Conservation (phyloP, 2,888 invertebrate genomes). For the Tetramorium bicarinatum region DNA sequence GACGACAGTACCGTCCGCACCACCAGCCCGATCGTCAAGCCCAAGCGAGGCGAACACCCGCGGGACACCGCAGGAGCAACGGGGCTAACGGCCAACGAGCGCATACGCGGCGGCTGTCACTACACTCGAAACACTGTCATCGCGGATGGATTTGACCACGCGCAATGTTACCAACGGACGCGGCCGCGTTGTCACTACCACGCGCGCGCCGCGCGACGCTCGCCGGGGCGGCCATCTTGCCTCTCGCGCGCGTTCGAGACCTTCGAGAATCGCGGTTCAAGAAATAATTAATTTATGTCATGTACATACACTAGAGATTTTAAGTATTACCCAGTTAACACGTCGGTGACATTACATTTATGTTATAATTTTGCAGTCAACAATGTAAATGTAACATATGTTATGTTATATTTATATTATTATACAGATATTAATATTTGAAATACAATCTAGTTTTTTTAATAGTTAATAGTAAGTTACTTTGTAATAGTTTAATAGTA, state of each 20-base stretch:
- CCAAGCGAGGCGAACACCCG: not conserved
- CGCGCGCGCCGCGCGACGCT: not conserved
- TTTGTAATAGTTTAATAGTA: too few relatives aligned
- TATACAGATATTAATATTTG: too few relatives aligned
- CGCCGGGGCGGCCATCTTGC: not conserved
- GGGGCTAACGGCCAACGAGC: constrained; percentile 37
- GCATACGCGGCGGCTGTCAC: constrained; percentile 72
- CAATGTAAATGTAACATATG: too few relatives aligned
- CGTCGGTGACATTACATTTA: too few relatives aligned
- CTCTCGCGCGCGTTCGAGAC: not conserved
- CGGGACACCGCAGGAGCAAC: not conserved
- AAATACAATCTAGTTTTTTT: too few relatives aligned
- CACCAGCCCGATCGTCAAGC: not conserved
- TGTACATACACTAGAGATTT: too few relatives aligned
- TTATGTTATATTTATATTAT: too few relatives aligned
- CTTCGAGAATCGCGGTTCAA: too few relatives aligned
- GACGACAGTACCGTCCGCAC: not conserved
- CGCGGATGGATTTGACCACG: constrained; percentile 63
- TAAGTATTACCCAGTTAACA: too few relatives aligned
- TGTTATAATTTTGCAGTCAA: too few relatives aligned
- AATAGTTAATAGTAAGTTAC: too few relatives aligned
- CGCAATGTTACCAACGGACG: constrained; percentile 69
- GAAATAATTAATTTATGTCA: too few relatives aligned
- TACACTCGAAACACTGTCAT: constrained; percentile 75
- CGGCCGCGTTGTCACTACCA: constrained; percentile 18